These are phyloP conservation scores for Galeopterus variegatus DNA, from an alignment of 2,113 vertebrate genomes.

Conservation along the genomic window DNA sequence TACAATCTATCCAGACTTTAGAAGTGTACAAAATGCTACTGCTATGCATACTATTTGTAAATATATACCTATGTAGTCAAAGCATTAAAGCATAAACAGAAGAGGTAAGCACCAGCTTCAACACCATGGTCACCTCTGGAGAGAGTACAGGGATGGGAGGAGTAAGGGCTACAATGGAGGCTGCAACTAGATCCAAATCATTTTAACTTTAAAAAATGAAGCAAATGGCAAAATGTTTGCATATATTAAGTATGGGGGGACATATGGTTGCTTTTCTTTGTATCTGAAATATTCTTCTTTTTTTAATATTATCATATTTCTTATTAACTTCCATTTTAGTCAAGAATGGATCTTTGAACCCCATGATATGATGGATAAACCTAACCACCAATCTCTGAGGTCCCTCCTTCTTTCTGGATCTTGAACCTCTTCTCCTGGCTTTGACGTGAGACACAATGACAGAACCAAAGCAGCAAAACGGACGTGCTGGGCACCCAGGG, in stretches of 20 bases:
- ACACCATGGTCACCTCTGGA: neutral
- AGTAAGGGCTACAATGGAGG: too few species aligned
- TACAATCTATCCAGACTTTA: neutral
- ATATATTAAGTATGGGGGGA: neutral
- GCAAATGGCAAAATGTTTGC: neutral
- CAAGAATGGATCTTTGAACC: neutral
- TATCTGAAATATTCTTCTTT: neutral
- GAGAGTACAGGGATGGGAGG: neutral
- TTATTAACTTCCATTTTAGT: neutral
- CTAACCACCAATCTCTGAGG: neutral
- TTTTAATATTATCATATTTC: neutral
- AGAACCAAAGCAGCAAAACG: neutral
- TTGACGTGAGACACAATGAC: neutral
- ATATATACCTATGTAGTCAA: neutral
- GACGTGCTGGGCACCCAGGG: accelerated
- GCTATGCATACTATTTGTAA: neutral
- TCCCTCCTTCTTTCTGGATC: neutral
- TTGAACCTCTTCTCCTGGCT: neutral
- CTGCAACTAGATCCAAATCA: neutral
- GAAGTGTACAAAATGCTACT: neutral
- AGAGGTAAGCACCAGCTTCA: neutral
- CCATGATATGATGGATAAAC: neutral
- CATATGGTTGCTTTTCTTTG: neutral
- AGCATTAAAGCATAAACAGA: neutral
- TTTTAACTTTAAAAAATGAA: neutral